A percentile compares a stretch with the other conserved stretches of the same genome.
phyloP scores from a whole-genome alignment of 2,113 vertebrate genomes.

The Alosa alosa region DNA sequence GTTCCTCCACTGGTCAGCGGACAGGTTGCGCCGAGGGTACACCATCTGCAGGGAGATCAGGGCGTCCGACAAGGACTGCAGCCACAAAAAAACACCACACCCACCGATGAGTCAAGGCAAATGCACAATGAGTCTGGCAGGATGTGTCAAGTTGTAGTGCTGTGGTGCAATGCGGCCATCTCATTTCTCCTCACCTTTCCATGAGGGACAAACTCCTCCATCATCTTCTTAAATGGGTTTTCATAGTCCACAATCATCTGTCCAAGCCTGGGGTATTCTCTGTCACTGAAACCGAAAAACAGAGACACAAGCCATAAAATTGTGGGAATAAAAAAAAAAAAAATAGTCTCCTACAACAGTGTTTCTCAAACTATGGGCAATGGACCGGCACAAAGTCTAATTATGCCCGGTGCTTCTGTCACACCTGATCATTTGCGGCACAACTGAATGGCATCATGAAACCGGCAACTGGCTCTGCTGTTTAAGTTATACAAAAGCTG shows the following conservation, averaged over 20 bases:
- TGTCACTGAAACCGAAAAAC: conserved; percentile 75
- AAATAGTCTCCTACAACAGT: not conserved
- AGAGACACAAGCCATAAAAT: not conserved
- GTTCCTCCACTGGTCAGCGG: conserved; percentile 98
- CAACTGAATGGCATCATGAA: no score
- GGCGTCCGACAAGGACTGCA: conserved; percentile 92
- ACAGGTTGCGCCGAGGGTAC: conserved; percentile 94
- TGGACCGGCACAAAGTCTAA: no score
- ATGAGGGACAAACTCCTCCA: conserved; percentile 99
- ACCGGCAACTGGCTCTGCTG: no score
- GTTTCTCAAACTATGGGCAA: no score
- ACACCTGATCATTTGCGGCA: no score
- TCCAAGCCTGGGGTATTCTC: conserved; percentile 94
- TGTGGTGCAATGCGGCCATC: not conserved
- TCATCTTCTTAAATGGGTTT: conserved; percentile 98
- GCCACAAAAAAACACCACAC: not conserved
- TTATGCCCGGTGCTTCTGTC: no score
- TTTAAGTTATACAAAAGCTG: no score
- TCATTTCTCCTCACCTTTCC: conserved; percentile 80
- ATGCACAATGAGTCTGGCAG: no score
- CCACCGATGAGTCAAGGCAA: not conserved
- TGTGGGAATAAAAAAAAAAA: not conserved
- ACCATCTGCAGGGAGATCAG: conserved; percentile 97
- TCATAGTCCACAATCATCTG: conserved; percentile 99
- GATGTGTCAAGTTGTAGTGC: not conserved